phyloP scores from a whole-genome alignment of 2,113 vertebrate genomes.

The Dinomys branickii region DNA sequence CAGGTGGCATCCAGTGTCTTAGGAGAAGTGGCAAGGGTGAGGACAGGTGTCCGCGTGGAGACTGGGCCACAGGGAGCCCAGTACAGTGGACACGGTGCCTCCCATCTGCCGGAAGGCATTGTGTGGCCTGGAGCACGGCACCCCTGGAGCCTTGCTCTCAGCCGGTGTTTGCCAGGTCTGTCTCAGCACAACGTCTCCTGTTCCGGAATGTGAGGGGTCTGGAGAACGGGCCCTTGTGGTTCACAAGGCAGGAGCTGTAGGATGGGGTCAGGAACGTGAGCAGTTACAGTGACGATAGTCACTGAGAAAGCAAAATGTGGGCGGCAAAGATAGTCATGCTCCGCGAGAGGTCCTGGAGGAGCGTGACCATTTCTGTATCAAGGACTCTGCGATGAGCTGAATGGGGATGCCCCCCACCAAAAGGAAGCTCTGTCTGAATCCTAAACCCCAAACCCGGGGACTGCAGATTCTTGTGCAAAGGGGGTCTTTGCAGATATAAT shows the following conservation, averaged over 20 bases:
- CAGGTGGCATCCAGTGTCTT: neutral
- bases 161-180: no score
- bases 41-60: neutral
- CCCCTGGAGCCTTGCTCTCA: neutral
- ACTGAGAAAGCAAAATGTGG: neutral
- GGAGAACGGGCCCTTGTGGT: no score
- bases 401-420: no score
- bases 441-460: neutral
- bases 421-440: no score
- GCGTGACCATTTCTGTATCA: neutral
- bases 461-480: neutral
- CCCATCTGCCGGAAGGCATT: neutral
- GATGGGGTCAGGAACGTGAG: neutral
- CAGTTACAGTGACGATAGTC: neutral
- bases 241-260: neutral
- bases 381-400: neutral
- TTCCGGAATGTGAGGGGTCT: no score
- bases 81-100: neutral
- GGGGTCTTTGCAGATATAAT: neutral
- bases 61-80: neutral
- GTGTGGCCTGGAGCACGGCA: rapidly evolving
- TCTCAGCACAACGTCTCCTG: no score
- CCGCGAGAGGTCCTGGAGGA: rapidly evolving
- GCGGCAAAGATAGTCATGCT: neutral
- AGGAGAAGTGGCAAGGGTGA: neutral